Evolutionary conservation across 2,888 invertebrate genomes (phyloP).

Genomic region (Calliphora vomitoria): DNA sequence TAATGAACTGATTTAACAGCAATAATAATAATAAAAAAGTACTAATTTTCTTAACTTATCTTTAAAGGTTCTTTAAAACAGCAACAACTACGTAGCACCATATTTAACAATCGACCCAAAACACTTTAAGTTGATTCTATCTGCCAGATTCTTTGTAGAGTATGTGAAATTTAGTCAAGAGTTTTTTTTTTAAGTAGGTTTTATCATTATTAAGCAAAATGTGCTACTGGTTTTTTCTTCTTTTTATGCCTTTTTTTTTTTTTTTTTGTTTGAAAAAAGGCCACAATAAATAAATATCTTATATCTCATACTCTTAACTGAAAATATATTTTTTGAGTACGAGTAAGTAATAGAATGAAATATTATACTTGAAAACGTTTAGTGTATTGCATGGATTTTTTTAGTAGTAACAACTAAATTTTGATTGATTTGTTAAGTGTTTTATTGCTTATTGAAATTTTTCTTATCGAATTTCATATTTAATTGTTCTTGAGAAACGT

Average conservation of each 20-base stretch:
- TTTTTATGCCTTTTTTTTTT: background rate
- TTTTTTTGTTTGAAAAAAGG: conserved; percentile 31
- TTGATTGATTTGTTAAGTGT: conserved; percentile 61
- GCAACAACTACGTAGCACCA: conserved; percentile 3
- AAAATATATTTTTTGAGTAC: conserved; percentile 18
- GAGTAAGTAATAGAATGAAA: conserved; percentile 7
- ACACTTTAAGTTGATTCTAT: background rate
- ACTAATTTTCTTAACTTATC: conserved; percentile 58
- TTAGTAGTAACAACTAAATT: conserved; percentile 50
- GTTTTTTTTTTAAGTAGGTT: background rate
- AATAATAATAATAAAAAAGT: conserved; percentile 25
- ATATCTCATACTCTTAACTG: conserved; percentile 1
- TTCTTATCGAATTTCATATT: conserved; percentile 51
- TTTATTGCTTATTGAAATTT: conserved; percentile 53
- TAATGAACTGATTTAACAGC: conserved; percentile 64
- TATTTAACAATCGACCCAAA: conserved; percentile 11
- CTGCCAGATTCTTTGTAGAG: background rate
- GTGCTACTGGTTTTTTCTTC: conserved; percentile 20
- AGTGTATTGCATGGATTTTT: background rate
- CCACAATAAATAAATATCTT: conserved; percentile 44
- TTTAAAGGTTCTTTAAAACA: conserved; percentile 31
- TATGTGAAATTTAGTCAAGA: conserved; percentile 5
- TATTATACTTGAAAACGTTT: conserved; percentile 34
- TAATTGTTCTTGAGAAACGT: conserved; percentile 16
- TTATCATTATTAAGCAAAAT: background rate